Conservation (phyloP, 2,888 invertebrate genomes). For the Aphrophora alni region DNA sequence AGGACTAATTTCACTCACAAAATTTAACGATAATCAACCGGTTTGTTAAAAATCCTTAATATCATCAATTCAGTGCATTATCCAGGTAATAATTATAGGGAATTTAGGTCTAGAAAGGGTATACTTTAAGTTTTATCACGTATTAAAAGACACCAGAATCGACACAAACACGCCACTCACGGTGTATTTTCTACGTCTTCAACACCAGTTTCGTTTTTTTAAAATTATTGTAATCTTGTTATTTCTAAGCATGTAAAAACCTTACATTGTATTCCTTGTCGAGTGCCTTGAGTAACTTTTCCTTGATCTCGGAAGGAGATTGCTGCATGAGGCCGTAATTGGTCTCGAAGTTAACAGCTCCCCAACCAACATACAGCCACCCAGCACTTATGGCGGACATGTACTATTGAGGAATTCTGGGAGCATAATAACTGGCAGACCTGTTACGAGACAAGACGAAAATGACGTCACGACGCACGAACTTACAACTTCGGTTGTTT, state of each 20-base stretch:
- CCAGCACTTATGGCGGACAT: slow-evolving; percentile 62
- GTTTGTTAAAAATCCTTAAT: slow-evolving; percentile 41
- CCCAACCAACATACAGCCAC: slow-evolving; percentile 58
- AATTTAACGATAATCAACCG: slow-evolving; percentile 44
- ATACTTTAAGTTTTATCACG: slow-evolving; percentile 33
- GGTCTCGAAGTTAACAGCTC: slow-evolving; percentile 59
- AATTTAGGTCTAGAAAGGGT: slow-evolving; percentile 37
- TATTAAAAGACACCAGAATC: slow-evolving; percentile 35
- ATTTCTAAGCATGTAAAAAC: slow-evolving; percentile 40
- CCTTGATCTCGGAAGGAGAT: slow-evolving; percentile 81
- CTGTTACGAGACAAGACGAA: slow-evolving; percentile 48
- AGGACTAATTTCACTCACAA: slow-evolving; percentile 51
- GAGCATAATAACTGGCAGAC: slow-evolving; percentile 52
- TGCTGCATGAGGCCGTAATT: slow-evolving; percentile 63
- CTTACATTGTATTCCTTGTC: slow-evolving; percentile 99
- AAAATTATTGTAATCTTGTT: slow-evolving; percentile 30
- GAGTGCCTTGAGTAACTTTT: slow-evolving; percentile 95
- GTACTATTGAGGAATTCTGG: slow-evolving; percentile 54
- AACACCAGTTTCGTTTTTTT: slow-evolving; percentile 25
- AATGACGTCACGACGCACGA: slow-evolving; percentile 49
- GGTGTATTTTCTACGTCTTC: slow-evolving; percentile 39
- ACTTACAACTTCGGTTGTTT: slow-evolving; percentile 42
- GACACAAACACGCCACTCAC: slow-evolving; percentile 41
- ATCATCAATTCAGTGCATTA: slow-evolving; percentile 43
- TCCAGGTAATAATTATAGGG: slow-evolving; percentile 36